These are phyloP conservation scores for Nephrocerus scutellatus DNA, from an alignment of 2,888 invertebrate genomes.

Conservation along the genomic window DNA sequence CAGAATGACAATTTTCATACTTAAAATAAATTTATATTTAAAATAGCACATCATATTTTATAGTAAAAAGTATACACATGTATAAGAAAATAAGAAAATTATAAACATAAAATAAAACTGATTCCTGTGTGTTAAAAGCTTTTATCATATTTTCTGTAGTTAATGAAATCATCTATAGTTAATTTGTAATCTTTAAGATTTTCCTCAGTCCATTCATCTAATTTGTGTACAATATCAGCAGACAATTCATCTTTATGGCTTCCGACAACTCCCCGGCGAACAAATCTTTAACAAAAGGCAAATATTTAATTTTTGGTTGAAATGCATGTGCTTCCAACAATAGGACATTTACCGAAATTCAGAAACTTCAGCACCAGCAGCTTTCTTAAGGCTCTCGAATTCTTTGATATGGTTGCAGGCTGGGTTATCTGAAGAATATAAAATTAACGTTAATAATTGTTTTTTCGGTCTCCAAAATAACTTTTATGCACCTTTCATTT, in stretches of 20 bases:
- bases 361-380: constrained; percentile 36
- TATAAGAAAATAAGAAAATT: too few species aligned
- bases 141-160: constrained; percentile 32
- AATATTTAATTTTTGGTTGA: too few species aligned
- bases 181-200: constrained; percentile 32
- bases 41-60: too few species aligned
- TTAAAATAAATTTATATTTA: too few species aligned
- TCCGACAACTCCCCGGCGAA: constrained; percentile 42
- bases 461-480: neutral
- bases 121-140: neutral
- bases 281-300: too few species aligned
- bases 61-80: too few species aligned
- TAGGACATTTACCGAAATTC: constrained; percentile 34
- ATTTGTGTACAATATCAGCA: constrained; percentile 32
- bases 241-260: constrained; percentile 41
- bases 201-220: constrained; percentile 38
- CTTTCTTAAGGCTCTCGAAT: constrained; percentile 41
- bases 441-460: neutral
- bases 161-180: constrained; percentile 33
- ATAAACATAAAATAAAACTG: too few species aligned
- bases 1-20: too few species aligned
- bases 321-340: too few species aligned
- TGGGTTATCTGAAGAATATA: too few species aligned
- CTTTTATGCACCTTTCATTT: constrained; percentile 32
- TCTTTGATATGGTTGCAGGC: constrained; percentile 41